Evolutionary conservation across 2,797 vertebrate genomes (phyloP).

Genomic region (Artibeus jamaicensis): DNA sequence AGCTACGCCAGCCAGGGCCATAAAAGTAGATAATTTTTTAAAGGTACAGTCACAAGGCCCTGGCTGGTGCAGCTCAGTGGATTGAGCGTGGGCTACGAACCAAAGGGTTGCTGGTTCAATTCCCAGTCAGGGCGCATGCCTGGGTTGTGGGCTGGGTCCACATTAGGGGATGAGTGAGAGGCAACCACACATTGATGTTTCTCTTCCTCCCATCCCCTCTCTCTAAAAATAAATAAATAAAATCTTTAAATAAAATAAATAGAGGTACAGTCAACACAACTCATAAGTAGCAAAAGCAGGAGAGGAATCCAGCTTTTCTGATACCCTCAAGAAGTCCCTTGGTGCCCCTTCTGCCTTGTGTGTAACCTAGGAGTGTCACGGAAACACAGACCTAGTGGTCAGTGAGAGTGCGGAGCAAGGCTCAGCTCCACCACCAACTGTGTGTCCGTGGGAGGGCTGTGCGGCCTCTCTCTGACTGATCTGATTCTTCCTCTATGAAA

Average conservation of each 20-base stretch:
- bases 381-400: not conserved
- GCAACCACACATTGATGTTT: no score
- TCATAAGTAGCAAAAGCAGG: not conserved
- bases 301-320: not conserved
- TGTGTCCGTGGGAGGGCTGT: not conserved
- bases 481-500: not conserved
- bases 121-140: no score
- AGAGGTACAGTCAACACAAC: not conserved
- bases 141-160: no score
- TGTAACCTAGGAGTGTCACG: not conserved
- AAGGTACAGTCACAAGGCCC: not conserved
- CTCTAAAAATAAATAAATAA: no score
- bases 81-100: no score
- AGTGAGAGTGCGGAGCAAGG: not conserved
- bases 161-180: no score
- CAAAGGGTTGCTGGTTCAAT: no score
- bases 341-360: not conserved
- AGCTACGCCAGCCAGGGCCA: no score
- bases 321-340: not conserved
- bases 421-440: not conserved
- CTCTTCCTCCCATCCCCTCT: no score
- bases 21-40: not conserved
- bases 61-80: no score
- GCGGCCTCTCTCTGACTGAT: not conserved
- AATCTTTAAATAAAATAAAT: no score